Evolutionary conservation across 2,888 invertebrate species (phyloP).

Genomic region (Drosophila koepferae): DNA sequence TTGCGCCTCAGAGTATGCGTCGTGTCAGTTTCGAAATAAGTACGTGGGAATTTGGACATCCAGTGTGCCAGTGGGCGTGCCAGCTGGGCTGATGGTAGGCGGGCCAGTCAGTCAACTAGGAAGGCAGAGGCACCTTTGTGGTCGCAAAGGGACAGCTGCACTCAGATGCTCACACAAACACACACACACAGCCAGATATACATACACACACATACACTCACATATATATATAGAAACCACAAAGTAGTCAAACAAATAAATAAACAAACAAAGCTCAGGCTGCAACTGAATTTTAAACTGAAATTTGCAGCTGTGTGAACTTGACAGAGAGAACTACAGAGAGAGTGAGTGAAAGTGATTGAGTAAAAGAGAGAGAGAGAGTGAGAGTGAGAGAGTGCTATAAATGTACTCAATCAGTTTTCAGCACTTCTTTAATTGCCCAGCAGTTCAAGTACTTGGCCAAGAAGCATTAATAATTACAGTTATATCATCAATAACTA

Average conservation of each 20-base stretch:
- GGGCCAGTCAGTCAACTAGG: slow-evolving; percentile 8
- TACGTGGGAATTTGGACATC: slow-evolving; percentile 61
- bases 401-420: slow-evolving; percentile 29
- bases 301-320: slow-evolving; percentile 18
- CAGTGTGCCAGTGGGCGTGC: slow-evolving; percentile 34
- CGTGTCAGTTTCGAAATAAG: slow-evolving; percentile 71
- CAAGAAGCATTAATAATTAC: slow-evolving; percentile 24
- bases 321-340: not conserved
- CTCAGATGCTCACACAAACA: slow-evolving; percentile 1
- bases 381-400: not conserved
- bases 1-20: slow-evolving; percentile 70
- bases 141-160: slow-evolving; percentile 52
- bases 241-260: slow-evolving; percentile 47
- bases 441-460: slow-evolving; percentile 29
- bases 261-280: slow-evolving; percentile 29
- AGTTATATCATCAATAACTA: slow-evolving; percentile 20
- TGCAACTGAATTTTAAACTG: slow-evolving; percentile 37
- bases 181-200: not conserved
- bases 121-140: slow-evolving; percentile 45
- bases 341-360: not conserved
- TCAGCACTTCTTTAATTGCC: slow-evolving; percentile 41
- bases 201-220: not conserved
- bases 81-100: slow-evolving; percentile 4
- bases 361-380: not conserved
- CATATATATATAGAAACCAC: slow-evolving; percentile 23